A percentile compares a stretch with the other conserved stretches of the same genome.
Evolutionary conservation across 2,113 vertebrate genomes (phyloP).

Genomic region (Pao palembangensis): DNA sequence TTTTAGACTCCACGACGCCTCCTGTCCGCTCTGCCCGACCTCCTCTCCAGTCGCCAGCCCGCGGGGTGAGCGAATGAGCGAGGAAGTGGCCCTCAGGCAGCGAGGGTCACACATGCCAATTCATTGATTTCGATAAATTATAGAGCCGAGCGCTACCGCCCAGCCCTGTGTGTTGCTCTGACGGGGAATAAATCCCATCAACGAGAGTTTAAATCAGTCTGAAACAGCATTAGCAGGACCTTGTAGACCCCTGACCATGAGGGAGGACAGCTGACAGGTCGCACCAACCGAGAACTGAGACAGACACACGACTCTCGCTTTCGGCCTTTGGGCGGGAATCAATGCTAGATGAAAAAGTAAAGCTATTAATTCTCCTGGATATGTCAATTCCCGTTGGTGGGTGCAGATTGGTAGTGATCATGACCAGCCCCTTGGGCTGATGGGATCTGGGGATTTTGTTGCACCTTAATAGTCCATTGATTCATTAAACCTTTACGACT

Average conservation of each 20-base stretch:
- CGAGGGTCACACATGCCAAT: conserved; percentile 15
- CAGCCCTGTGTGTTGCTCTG: conserved; percentile 26
- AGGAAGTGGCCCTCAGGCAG: neutral
- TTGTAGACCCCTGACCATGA: conserved; percentile 48
- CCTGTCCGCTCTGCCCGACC: conserved; percentile 51
- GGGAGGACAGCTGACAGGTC: conserved; percentile 47
- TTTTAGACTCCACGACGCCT: conserved; percentile 47
- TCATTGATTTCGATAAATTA: conserved; percentile 58
- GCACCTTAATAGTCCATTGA: conserved; percentile 55
- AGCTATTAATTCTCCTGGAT: conserved; percentile 66
- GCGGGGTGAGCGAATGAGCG: conserved; percentile 17
- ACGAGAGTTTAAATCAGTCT: conserved; percentile 59
- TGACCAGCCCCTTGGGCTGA: conserved; percentile 49
- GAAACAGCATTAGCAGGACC: conserved; percentile 58
- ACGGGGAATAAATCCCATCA: conserved; percentile 56
- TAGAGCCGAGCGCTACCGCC: conserved; percentile 24
- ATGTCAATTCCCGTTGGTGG: conserved; percentile 65
- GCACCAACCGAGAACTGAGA: conserved; percentile 63
- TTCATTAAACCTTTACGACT: conserved; percentile 61
- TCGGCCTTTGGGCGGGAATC: conserved; percentile 58
- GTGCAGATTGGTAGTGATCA: conserved; percentile 62
- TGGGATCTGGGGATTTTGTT: conserved; percentile 44
- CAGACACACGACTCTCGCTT: conserved; percentile 42
- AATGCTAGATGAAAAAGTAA: conserved; percentile 56
- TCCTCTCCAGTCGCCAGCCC: conserved; percentile 30